Percentiles rank a stretch among this genome's conserved stretches.
These are phyloP conservation scores for Dasysyrphus tricinctus DNA, from an alignment of 2,888 invertebrate genomes.

Conservation along the genomic window DNA sequence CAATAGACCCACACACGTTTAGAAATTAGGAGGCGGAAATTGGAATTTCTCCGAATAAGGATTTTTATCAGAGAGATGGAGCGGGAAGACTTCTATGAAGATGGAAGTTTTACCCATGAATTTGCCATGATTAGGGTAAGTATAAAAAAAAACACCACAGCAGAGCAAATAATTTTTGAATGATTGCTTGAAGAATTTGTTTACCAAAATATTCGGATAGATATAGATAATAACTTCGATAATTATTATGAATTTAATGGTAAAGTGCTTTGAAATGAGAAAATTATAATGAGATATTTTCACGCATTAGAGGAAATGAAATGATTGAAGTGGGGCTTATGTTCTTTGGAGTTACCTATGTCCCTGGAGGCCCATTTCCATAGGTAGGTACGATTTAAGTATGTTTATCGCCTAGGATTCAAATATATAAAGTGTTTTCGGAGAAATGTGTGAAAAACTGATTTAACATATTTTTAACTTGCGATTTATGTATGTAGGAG, in stretches of 20 bases:
- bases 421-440: too few species aligned
- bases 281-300: neutral
- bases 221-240: neutral
- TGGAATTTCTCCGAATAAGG: constrained; percentile 28
- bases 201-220: neutral
- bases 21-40: constrained; percentile 39
- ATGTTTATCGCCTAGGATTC: too few species aligned
- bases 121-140: neutral
- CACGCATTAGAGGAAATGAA: too few species aligned
- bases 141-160: neutral
- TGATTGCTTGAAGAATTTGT: constrained; percentile 4
- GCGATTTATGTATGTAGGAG: too few species aligned
- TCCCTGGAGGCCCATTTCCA: too few species aligned
- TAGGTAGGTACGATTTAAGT: too few species aligned
- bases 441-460: too few species aligned
- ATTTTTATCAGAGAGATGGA: neutral
- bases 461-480: too few species aligned
- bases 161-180: neutral
- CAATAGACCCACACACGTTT: neutral
- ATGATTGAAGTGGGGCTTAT: too few species aligned
- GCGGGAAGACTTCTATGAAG: neutral
- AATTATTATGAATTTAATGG: neutral
- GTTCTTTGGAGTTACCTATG: too few species aligned
- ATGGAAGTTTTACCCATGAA: constrained; percentile 4
- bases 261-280: neutral